Evolutionary conservation across 2,888 invertebrate genomes (phyloP), one percentile per base, ranked within the genome.

Genomic region (Pyrochroa serraticornis): DNA sequence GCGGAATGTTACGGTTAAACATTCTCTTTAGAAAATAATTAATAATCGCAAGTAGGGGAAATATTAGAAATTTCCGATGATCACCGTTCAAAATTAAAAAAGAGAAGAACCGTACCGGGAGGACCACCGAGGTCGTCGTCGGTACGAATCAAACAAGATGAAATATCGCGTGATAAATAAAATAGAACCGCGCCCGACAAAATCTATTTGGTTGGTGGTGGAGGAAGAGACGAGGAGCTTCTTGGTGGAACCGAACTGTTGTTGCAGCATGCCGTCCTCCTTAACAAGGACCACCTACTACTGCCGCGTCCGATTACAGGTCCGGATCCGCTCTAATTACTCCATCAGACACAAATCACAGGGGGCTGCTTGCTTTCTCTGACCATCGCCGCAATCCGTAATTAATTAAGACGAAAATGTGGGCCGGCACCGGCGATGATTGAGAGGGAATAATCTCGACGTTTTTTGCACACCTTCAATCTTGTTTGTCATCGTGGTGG

Each of bases 211-310:
- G 33, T 36, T 38, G 34, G 14, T 12, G 10, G 48, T 38, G 34
- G 14, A 14, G 10, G 48, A 45, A 35, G 45, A 34, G 35, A 22
- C 35, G 39, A 48, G 48, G 38, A 39, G 41, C 33, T 14, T 42
- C 49, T 42, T 41, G 49, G 34, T 37, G 44, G 51, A 43, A 49
- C 32, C 37, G 51, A 32, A 43, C 41, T 12, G 33, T 44, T 37
- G 44, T 43, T 53, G 42, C 53, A 46, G 46, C 53, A 43, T 56
- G 52, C 51, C 48, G 56, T 52, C 47, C 22, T 22, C 22, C 57
- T 61, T 63, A 67, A 67, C 64, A 58, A 66, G 58, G 68, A 68
- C 68, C 68, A 68, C 68, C 68, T 67, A 65, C 64, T 58, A 65
- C 58, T 60, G 62, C 63, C 63, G 63, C 56, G 56, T 57, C 57